Conservation (phyloP, 2,888 invertebrate genomes). For the Pilophorus perplexus region DNA sequence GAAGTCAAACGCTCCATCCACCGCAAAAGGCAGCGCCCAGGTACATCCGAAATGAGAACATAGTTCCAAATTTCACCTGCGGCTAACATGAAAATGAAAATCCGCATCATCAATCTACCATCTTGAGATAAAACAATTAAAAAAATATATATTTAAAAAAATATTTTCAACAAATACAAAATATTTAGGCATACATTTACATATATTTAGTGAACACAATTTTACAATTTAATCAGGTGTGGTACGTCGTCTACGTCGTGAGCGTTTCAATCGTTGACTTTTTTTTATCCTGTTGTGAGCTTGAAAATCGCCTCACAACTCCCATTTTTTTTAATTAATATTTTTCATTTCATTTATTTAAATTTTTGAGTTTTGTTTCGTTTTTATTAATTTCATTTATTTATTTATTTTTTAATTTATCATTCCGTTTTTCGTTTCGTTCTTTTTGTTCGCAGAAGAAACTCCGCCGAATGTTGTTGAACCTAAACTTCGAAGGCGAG, state of each 20-base stretch:
- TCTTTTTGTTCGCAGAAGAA: constrained; percentile 4
- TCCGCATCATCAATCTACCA: constrained; percentile 21
- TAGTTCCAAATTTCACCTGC: constrained; percentile 17
- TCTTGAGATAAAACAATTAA: not conserved
- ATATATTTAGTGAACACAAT: no score
- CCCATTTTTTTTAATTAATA: not conserved
- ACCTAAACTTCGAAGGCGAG: constrained; percentile 17
- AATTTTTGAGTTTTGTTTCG: not conserved
- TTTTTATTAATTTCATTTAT: not conserved
- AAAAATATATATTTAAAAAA: not conserved
- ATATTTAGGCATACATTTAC: no score
- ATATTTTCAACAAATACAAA: not conserved
- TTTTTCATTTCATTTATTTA: not conserved
- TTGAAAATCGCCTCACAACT: no score
- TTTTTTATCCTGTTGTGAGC: not conserved
- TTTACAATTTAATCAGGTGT: no score
- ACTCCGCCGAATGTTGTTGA: constrained; percentile 6
- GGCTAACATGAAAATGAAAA: constrained; percentile 24
- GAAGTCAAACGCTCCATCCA: constrained; percentile 35
- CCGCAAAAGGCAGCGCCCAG: constrained; percentile 27
- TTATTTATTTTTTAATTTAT: constrained; percentile 10
- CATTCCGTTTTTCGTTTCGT: no score
- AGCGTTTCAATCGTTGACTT: no score
- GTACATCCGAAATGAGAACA: constrained; percentile 26
- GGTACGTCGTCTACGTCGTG: no score